Conservation (phyloP, 2,888 invertebrate species). For the Drosophila diplacantha region DNA sequence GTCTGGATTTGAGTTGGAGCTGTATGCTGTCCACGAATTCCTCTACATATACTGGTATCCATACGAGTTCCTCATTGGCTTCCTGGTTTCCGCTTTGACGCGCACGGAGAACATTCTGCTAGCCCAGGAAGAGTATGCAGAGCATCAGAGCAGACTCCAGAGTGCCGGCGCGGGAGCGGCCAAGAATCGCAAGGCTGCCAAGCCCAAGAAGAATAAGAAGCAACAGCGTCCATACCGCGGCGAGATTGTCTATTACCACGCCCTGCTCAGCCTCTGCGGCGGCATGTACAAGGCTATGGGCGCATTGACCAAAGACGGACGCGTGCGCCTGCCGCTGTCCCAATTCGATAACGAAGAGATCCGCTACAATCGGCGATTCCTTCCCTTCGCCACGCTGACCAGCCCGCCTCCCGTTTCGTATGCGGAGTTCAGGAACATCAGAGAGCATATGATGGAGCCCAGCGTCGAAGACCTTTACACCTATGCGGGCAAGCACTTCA, state of each 20-base stretch:
- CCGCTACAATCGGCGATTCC: slow-evolving; percentile 95
- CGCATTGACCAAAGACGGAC: slow-evolving; percentile 92
- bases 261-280: slow-evolving; percentile 95
- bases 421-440: slow-evolving; percentile 90
- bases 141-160: slow-evolving; percentile 73
- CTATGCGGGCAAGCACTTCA: slow-evolving; percentile 93
- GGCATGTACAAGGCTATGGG: slow-evolving; percentile 97
- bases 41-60: slow-evolving; percentile 98
- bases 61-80: slow-evolving; percentile 95
- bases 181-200: slow-evolving; percentile 77
- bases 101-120: slow-evolving; percentile 91
- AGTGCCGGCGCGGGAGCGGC: slow-evolving; percentile 44
- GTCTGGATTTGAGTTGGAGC: slow-evolving; percentile 95
- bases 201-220: slow-evolving; percentile 79
- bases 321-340: slow-evolving; percentile 89
- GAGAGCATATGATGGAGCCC: slow-evolving; percentile 83
- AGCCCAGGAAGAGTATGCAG: slow-evolving; percentile 84
- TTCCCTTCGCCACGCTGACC: slow-evolving; percentile 90
- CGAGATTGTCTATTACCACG: slow-evolving; percentile 93
- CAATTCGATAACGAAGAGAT: slow-evolving; percentile 96
- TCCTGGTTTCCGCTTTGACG: slow-evolving; percentile 93
- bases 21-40: slow-evolving; percentile 97
- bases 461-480: slow-evolving; percentile 83
- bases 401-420: slow-evolving; percentile 96
- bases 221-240: slow-evolving; percentile 86